These are phyloP conservation scores for Leuctra nigra DNA, from an alignment of 2,888 invertebrate species.

Conservation along the genomic window DNA sequence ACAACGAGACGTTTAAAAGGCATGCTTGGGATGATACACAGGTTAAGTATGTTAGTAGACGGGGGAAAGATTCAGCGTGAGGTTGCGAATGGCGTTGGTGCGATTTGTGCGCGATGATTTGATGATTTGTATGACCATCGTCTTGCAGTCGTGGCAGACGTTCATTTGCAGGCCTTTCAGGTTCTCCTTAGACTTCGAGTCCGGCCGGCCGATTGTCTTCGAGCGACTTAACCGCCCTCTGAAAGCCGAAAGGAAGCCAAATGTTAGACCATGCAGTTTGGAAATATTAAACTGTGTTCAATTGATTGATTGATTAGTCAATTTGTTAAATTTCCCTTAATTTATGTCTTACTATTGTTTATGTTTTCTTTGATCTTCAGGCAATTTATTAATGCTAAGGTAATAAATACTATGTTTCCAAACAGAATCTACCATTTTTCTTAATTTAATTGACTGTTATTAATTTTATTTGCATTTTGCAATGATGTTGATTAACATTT, in stretches of 20 bases:
- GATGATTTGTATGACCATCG: slow-evolving; percentile 90
- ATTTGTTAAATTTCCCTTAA: not conserved
- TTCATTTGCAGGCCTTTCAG: slow-evolving; percentile 65
- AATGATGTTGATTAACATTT: too few relatives aligned
- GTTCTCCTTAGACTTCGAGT: slow-evolving; percentile 33
- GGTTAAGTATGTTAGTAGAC: slow-evolving; percentile 61
- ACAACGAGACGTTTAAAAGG: too few relatives aligned
- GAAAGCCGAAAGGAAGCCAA: too few relatives aligned
- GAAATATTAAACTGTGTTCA: not conserved
- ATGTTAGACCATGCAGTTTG: not conserved
- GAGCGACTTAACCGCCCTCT: slow-evolving; percentile 58
- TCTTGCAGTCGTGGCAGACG: slow-evolving; percentile 91
- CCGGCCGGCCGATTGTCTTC: slow-evolving; percentile 46
- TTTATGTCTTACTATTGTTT: too few relatives aligned
- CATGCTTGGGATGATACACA: too few relatives aligned
- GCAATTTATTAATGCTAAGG: too few relatives aligned
- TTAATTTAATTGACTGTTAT: too few relatives aligned
- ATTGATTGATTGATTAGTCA: not conserved
- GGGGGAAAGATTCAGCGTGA: slow-evolving; percentile 77
- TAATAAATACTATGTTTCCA: too few relatives aligned
- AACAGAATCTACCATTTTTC: too few relatives aligned
- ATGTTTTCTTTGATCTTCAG: too few relatives aligned
- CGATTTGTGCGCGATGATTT: slow-evolving; percentile 78
- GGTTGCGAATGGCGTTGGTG: slow-evolving; percentile 72
- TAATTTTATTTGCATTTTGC: too few relatives aligned